phyloP scores from a whole-genome alignment of 2,888 invertebrate genomes.

The Brassicogethes aeneus region DNA sequence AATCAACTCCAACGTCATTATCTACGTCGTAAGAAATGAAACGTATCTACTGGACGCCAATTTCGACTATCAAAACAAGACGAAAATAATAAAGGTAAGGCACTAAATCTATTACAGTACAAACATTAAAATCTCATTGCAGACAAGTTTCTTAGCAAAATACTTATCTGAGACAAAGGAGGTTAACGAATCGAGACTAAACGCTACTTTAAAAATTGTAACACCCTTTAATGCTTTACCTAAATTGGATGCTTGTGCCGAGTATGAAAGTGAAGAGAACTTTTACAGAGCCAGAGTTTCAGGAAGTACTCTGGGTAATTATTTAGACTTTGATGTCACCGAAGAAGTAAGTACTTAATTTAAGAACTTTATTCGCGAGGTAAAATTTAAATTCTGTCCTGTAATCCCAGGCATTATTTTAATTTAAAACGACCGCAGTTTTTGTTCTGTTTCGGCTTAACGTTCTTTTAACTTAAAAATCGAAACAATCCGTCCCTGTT shows the following conservation, averaged over 20 bases:
- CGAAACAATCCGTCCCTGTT: too few species aligned
- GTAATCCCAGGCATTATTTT: too few species aligned
- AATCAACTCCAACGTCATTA: slow-evolving; percentile 44
- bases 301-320: slow-evolving; percentile 43
- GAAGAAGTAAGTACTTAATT: slow-evolving; percentile 43
- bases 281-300: slow-evolving; percentile 41
- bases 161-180: slow-evolving; percentile 41
- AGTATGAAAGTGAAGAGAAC: slow-evolving; percentile 43
- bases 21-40: slow-evolving; percentile 41
- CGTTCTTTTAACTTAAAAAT: too few species aligned
- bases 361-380: too few species aligned
- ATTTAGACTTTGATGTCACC: slow-evolving; percentile 44
- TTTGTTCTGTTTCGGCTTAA: too few species aligned
- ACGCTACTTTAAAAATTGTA: slow-evolving; percentile 43
- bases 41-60: slow-evolving; percentile 43
- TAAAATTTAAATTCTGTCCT: too few species aligned
- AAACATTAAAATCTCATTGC: slow-evolving; percentile 17
- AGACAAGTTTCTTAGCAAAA: slow-evolving; percentile 44
- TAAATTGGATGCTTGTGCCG: slow-evolving; percentile 40
- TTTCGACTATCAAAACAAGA: slow-evolving; percentile 40
- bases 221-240: slow-evolving; percentile 48
- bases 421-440: too few species aligned
- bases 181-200: slow-evolving; percentile 34
- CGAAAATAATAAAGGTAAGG: slow-evolving; percentile 40
- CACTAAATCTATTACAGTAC: slow-evolving; percentile 3